These are phyloP conservation scores for Drosophila longiperda DNA, from an alignment of 2,888 invertebrate genomes.

Conservation along the genomic window DNA sequence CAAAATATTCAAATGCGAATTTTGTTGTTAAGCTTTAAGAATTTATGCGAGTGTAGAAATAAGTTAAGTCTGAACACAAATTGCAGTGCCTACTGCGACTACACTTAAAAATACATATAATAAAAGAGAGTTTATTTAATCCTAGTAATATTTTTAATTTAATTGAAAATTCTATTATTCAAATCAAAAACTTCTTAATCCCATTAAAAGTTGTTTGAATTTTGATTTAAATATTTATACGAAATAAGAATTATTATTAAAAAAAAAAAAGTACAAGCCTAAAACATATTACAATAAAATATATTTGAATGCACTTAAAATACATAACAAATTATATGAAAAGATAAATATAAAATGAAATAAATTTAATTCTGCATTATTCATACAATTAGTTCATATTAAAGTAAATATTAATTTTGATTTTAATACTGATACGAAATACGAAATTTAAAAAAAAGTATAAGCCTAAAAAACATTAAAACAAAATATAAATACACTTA, in stretches of 20 bases:
- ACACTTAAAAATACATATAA: neutral
- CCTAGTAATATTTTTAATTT: neutral
- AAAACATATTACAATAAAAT: too few species aligned
- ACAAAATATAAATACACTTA: too few species aligned
- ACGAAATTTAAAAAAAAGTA: too few species aligned
- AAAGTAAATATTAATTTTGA: neutral
- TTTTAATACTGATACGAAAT: neutral
- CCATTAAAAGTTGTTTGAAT: neutral
- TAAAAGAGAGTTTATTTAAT: neutral
- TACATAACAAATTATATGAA: neutral
- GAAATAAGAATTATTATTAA: neutral
- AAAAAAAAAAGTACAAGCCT: neutral
- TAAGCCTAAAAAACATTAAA: too few species aligned
- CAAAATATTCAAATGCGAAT: constrained; percentile 49
- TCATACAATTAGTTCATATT: neutral
- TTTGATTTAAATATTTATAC: neutral
- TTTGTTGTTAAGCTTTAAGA: constrained; percentile 37
- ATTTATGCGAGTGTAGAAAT: constrained; percentile 13
- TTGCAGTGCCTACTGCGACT: constrained; percentile 22
- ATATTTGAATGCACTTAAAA: too few species aligned
- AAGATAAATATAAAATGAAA: neutral
- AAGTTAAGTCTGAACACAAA: neutral
- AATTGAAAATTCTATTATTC: neutral
- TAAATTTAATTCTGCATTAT: neutral
- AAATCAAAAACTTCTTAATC: neutral